phyloP scores from a whole-genome alignment of 2,888 invertebrate species.

The Dioctria rufipes region DNA sequence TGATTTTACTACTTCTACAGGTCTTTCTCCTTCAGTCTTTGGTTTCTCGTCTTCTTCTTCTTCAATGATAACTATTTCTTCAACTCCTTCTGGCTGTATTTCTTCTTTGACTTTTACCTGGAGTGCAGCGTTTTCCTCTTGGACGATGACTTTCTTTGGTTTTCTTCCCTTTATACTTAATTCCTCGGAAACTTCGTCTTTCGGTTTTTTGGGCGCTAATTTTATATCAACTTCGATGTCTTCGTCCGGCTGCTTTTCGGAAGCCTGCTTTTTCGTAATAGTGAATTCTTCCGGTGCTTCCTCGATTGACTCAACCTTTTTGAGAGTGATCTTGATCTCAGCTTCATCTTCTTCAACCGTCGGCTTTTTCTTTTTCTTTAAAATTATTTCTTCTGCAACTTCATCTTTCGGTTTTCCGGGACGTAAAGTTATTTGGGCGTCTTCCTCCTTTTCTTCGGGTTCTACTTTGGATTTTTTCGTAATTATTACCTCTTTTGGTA shows the following conservation, averaged over 20 bases:
- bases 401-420: conserved; percentile 65
- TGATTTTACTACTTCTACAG: conserved; percentile 1
- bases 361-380: conserved; percentile 61
- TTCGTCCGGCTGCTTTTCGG: conserved; percentile 59
- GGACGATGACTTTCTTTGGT: conserved; percentile 31
- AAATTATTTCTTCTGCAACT: conserved; percentile 66
- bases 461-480: conserved; percentile 63
- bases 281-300: conserved; percentile 65
- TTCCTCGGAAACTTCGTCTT: conserved; percentile 68
- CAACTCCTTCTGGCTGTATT: conserved; percentile 8
- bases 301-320: conserved; percentile 64
- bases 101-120: conserved; percentile 53
- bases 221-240: conserved; percentile 65
- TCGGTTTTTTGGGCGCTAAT: conserved; percentile 65
- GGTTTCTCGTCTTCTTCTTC: conserved; percentile 54
- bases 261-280: conserved; percentile 61
- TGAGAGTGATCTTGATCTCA: conserved; percentile 43
- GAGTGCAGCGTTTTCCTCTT: conserved; percentile 60
- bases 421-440: conserved; percentile 67
- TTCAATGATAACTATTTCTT: conserved; percentile 35
- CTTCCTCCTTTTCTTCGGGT: conserved; percentile 67
- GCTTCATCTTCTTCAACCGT: conserved; percentile 60
- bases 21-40: conserved; percentile 8
- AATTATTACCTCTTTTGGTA: conserved; percentile 65
- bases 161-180: conserved; percentile 58